These are phyloP conservation scores for Lycorma delicatula DNA, from an alignment of 1,140 invertebrate species.

Conservation along the genomic window DNA sequence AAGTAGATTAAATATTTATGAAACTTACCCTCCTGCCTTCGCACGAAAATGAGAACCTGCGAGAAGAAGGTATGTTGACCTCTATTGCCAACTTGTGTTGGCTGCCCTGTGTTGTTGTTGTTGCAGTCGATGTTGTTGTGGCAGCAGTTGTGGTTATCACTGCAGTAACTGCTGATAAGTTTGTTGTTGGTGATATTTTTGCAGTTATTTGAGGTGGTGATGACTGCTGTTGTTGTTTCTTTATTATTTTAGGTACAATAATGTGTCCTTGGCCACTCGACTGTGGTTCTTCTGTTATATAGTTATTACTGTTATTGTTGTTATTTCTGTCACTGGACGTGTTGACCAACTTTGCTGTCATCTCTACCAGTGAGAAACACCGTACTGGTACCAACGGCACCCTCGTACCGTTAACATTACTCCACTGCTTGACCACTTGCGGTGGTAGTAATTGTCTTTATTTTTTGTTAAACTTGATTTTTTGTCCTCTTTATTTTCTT, in stretches of 20 bases:
- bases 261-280: not conserved
- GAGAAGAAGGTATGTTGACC: not conserved
- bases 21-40: not conserved
- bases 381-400: not conserved
- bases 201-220: not conserved
- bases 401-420: no score
- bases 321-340: not conserved
- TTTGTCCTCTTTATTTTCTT: no score
- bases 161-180: no score
- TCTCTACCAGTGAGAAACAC: not conserved
- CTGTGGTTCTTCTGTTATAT: not conserved
- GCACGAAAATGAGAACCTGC: not conserved
- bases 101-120: no score
- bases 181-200: no score
- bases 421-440: no score
- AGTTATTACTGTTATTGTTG: not conserved
- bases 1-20: not conserved
- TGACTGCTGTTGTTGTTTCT: not conserved
- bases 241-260: not conserved
- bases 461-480: no score
- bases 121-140: no score
- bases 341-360: not conserved
- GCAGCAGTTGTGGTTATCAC: no score
- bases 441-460: no score
- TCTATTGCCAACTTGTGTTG: not conserved